Percentiles rank a stretch among this genome's conserved stretches.
phyloP scores from a whole-genome alignment of 2,113 vertebrate species.

The Protobothrops flavoviridis region DNA sequence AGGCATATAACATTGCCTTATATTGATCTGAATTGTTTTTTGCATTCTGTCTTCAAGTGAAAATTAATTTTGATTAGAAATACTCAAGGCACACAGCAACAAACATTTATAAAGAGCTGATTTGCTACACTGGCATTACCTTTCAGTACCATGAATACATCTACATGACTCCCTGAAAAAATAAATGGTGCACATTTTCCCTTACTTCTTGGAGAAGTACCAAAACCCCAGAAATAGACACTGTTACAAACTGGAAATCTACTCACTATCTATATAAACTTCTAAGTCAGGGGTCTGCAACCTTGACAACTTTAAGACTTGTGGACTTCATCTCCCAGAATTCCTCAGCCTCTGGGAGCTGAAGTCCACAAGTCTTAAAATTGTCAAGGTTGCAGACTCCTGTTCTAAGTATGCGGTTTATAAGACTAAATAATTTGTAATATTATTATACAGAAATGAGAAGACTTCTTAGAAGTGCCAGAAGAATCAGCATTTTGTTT shows the following conservation, averaged over 20 bases:
- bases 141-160: conserved; percentile 56
- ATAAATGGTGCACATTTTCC: conserved; percentile 42
- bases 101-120: conserved; percentile 50
- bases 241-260: conserved; percentile 51
- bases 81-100: conserved; percentile 44
- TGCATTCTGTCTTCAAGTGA: conserved; percentile 35
- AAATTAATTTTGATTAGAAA: conserved; percentile 52
- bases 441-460: conserved; percentile 45
- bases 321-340: too few species aligned
- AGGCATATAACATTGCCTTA: neutral
- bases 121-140: conserved; percentile 29
- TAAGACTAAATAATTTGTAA: conserved; percentile 52
- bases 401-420: conserved; percentile 50
- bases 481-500: conserved; percentile 29
- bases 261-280: conserved; percentile 43
- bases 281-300: neutral
- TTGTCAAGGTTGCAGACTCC: too few species aligned
- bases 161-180: conserved; percentile 44
- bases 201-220: conserved; percentile 61
- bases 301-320: too few species aligned
- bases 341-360: too few species aligned
- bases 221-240: conserved; percentile 57
- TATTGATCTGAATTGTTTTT: conserved; percentile 22
- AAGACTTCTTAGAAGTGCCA: conserved; percentile 21
- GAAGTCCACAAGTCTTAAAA: too few species aligned